These are phyloP conservation scores for Syritta pipiens DNA, from an alignment of 2,888 invertebrate species.

Conservation along the genomic window DNA sequence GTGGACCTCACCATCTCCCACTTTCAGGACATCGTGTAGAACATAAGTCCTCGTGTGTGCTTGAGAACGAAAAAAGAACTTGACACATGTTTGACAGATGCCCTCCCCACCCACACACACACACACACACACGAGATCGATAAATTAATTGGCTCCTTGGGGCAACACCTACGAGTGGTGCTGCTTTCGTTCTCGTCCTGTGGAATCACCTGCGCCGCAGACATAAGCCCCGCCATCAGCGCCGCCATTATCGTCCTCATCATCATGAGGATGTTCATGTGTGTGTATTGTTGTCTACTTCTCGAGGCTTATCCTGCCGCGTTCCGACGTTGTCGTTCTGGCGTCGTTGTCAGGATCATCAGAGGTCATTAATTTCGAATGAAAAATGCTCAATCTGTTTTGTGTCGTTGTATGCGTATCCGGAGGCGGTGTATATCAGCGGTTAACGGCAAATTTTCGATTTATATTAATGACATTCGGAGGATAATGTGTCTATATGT, in stretches of 20 bases:
- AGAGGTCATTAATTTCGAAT: slow-evolving; percentile 62
- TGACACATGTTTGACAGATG: neutral
- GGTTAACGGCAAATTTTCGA: slow-evolving; percentile 54
- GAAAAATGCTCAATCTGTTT: slow-evolving; percentile 60
- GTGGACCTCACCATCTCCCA: slow-evolving; percentile 30
- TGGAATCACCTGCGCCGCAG: slow-evolving; percentile 38
- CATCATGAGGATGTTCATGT: slow-evolving; percentile 3
- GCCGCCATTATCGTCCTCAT: slow-evolving; percentile 14
- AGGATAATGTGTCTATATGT: too few relatives aligned
- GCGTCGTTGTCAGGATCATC: slow-evolving; percentile 44
- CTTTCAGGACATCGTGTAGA: slow-evolving; percentile 5
- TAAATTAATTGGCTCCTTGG: slow-evolving; percentile 30
- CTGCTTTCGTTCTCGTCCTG: neutral
- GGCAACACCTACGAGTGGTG: slow-evolving; percentile 9
- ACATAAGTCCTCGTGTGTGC: too few relatives aligned
- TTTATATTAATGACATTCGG: slow-evolving; percentile 66
- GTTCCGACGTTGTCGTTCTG: neutral
- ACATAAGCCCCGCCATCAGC: slow-evolving; percentile 11
- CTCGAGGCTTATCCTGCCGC: neutral
- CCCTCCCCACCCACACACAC: too few relatives aligned
- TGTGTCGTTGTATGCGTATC: slow-evolving; percentile 3
- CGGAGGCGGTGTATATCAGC: slow-evolving; percentile 31
- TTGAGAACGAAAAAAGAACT: neutral
- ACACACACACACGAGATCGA: slow-evolving; percentile 14
- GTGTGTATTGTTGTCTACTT: too few relatives aligned